A percentile compares a stretch with the other conserved stretches of the same genome.
Conservation (phyloP, 2,797 vertebrate species). For the Otolemur crassicaudatus region DNA sequence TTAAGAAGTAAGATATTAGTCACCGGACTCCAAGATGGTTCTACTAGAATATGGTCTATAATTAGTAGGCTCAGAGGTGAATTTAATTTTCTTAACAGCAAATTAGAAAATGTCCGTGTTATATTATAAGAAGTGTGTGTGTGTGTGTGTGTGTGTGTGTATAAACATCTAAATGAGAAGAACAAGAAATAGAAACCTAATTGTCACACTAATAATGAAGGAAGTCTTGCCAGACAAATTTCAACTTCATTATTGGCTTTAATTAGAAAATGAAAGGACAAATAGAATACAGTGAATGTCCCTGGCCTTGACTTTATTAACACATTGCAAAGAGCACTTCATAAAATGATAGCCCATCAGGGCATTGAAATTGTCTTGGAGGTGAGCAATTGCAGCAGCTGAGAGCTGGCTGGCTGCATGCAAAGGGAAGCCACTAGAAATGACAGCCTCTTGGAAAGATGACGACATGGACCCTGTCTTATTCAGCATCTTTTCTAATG, state of each 20-base stretch:
- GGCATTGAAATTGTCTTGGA: background rate
- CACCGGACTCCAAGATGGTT: background rate
- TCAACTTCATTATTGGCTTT: slow-evolving; percentile 63
- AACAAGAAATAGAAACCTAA: slow-evolving; percentile 10
- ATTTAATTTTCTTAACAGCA: slow-evolving; percentile 42
- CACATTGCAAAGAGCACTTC: background rate
- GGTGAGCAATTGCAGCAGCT: background rate
- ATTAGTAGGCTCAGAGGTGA: background rate
- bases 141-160: background rate
- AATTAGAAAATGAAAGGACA: slow-evolving; percentile 52
- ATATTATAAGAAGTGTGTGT: background rate
- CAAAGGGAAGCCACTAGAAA: background rate
- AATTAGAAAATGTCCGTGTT: background rate
- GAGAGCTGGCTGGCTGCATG: background rate
- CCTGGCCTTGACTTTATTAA: slow-evolving; percentile 56
- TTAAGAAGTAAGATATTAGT: background rate
- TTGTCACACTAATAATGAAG: slow-evolving; percentile 29
- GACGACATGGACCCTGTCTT: background rate
- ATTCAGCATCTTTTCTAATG: slow-evolving; percentile 61
- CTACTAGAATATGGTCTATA: background rate
- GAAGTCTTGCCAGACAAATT: slow-evolving; percentile 58
- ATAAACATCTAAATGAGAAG: slow-evolving; percentile 15
- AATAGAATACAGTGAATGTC: background rate
- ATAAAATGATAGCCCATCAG: background rate
- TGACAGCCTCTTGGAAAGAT: slow-evolving; percentile 16